Evolutionary conservation across 2,113 vertebrate species (phyloP).

Genomic region (Microcebus tavaratra): DNA sequence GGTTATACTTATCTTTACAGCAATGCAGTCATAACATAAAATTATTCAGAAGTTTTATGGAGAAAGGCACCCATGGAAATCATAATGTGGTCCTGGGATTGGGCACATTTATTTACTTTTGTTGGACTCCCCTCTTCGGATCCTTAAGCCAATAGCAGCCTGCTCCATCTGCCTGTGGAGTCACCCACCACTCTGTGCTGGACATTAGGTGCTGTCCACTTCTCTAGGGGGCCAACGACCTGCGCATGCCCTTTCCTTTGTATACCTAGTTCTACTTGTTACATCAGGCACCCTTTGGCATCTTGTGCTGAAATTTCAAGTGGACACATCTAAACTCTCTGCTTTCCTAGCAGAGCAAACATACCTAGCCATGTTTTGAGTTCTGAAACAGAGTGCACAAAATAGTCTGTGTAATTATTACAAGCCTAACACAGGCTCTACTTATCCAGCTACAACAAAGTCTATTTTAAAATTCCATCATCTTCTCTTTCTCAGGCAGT

Average conservation of each 20-base stretch:
- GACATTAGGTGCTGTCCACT: neutral
- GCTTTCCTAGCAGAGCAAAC: neutral
- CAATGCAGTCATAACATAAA: neutral
- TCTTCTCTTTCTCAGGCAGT: neutral
- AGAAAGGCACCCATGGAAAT: neutral
- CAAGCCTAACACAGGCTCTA: neutral
- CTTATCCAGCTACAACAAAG: neutral
- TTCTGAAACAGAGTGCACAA: neutral
- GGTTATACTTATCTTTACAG: neutral
- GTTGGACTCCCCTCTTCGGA: neutral
- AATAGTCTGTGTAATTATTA: neutral
- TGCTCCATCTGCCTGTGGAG: too few relatives aligned
- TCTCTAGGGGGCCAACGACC: too few relatives aligned
- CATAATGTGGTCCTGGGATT: neutral
- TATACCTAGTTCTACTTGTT: rapidly evolving
- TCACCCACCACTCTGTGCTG: too few relatives aligned
- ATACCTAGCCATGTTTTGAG: rapidly evolving
- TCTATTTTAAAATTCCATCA: neutral
- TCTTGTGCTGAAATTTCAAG: neutral
- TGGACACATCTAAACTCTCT: too few relatives aligned
- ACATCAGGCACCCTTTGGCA: too few relatives aligned
- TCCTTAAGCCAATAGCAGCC: neutral
- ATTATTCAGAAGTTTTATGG: neutral
- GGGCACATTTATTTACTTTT: neutral
- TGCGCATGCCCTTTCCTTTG: neutral